Evolutionary conservation across 1,140 invertebrate genomes (phyloP).

Genomic region (Drosophila trapezifrons): DNA sequence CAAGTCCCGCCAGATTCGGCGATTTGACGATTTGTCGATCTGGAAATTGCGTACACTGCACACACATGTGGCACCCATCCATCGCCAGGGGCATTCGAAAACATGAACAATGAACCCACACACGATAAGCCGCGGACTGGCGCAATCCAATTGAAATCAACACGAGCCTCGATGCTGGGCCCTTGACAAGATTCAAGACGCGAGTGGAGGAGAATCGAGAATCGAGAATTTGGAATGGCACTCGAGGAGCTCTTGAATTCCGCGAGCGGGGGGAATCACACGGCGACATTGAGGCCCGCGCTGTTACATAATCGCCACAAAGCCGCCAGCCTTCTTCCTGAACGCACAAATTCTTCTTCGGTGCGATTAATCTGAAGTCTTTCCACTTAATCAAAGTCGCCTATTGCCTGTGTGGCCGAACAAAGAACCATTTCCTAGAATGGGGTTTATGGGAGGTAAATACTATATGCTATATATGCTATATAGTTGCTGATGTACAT

Average conservation of each 20-base stretch:
- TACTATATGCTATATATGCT: not conserved
- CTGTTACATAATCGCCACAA: conserved; percentile 25
- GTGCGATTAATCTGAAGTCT: conserved; percentile 14
- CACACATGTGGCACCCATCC: conserved; percentile 46
- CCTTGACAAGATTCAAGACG: conserved; percentile 34
- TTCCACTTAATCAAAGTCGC: conserved; percentile 28
- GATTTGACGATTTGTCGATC: conserved; percentile 39
- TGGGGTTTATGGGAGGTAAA: not conserved
- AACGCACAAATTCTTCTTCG: conserved; percentile 3
- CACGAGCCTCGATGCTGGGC: conserved; percentile 30
- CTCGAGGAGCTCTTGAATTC: conserved; percentile 31
- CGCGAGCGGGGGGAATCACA: conserved; percentile 16
- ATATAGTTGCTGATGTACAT: conserved; percentile 26
- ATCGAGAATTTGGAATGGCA: conserved; percentile 34
- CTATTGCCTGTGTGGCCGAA: not conserved
- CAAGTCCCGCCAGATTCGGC: conserved; percentile 31
- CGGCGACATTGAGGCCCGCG: conserved; percentile 20
- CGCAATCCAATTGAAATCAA: conserved; percentile 53
- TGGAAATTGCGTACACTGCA: conserved; percentile 40
- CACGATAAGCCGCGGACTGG: conserved; percentile 46
- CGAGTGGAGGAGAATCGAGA: conserved; percentile 13
- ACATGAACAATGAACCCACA: conserved; percentile 51
- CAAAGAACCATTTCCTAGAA: conserved; percentile 26
- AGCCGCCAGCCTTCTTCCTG: not conserved
- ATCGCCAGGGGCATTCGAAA: conserved; percentile 32